Percentiles rank a stretch among this genome's conserved stretches.
These are phyloP conservation scores for Eudyptes chrysolophus DNA, from an alignment of 2,113 vertebrate genomes.

Conservation along the genomic window DNA sequence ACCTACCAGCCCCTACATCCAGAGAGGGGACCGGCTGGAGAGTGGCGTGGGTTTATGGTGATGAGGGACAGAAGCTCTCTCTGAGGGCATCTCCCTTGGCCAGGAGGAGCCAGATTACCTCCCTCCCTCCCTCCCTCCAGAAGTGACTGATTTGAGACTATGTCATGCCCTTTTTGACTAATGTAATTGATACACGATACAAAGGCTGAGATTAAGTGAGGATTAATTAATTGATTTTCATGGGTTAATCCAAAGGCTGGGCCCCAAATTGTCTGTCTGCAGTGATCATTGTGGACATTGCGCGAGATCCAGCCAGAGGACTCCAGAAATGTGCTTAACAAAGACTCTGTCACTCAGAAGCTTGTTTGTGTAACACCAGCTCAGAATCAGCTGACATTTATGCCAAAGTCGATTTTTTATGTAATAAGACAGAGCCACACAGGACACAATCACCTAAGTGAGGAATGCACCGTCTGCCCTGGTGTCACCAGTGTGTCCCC, in stretches of 20 bases:
- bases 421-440: background rate
- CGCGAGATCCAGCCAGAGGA: background rate
- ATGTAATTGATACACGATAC: background rate
- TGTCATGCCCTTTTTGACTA: background rate
- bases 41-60: rapidly evolving
- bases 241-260: background rate
- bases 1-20: background rate
- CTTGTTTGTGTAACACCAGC: background rate
- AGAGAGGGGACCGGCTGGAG: too few species aligned
- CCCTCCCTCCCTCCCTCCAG: background rate
- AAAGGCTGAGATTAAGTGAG: background rate
- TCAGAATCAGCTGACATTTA: background rate
- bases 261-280: background rate
- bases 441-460: background rate
- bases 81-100: background rate
- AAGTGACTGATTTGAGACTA: background rate
- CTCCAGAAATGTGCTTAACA: background rate
- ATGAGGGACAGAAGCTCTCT: background rate
- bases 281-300: background rate
- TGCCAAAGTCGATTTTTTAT: background rate
- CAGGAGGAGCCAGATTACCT: background rate
- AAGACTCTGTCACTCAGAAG: background rate
- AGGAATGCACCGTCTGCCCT: background rate
- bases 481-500: background rate
- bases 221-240: background rate